Percentiles rank a stretch among this genome's conserved stretches.
Conservation (phyloP, 1,140 invertebrate genomes). For the Oryctes rhinoceros region DNA sequence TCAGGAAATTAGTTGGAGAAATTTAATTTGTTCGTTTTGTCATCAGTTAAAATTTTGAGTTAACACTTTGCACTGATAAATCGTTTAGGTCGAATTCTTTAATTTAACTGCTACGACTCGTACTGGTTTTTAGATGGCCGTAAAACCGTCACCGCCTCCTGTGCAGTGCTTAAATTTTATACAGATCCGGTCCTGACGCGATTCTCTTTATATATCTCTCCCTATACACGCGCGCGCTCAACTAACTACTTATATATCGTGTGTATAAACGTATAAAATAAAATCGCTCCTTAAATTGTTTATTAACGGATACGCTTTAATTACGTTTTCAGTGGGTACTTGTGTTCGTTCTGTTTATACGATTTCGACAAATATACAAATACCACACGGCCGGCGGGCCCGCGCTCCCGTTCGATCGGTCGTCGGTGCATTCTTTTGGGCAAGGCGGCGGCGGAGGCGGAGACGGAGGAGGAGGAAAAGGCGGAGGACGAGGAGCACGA, state of each 20-base stretch:
- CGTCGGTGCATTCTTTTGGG: conserved; percentile 21
- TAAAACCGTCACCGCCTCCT: too few relatives aligned
- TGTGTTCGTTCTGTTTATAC: conserved; percentile 31
- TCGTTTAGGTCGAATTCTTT: too few relatives aligned
- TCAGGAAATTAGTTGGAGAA: too few relatives aligned
- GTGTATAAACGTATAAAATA: conserved; percentile 30
- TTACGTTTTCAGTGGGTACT: conserved; percentile 34
- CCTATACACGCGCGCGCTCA: neutral
- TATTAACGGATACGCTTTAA: conserved; percentile 33
- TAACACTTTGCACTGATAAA: too few relatives aligned
- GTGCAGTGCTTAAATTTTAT: neutral
- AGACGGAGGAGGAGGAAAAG: neutral
- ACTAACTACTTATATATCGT: conserved; percentile 12
- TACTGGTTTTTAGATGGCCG: too few relatives aligned
- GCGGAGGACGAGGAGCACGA: neutral
- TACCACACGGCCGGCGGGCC: conserved; percentile 11
- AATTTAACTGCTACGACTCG: too few relatives aligned
- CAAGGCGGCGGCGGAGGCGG: neutral
- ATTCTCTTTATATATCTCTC: neutral
- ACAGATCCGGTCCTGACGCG: neutral
- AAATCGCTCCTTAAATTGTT: conserved; percentile 32
- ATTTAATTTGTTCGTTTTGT: too few relatives aligned
- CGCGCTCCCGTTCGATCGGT: neutral
- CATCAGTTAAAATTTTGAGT: too few relatives aligned
- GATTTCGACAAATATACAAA: conserved; percentile 33